Conservation (phyloP, 2,888 invertebrate genomes). For the Agrotis exclamationis region DNA sequence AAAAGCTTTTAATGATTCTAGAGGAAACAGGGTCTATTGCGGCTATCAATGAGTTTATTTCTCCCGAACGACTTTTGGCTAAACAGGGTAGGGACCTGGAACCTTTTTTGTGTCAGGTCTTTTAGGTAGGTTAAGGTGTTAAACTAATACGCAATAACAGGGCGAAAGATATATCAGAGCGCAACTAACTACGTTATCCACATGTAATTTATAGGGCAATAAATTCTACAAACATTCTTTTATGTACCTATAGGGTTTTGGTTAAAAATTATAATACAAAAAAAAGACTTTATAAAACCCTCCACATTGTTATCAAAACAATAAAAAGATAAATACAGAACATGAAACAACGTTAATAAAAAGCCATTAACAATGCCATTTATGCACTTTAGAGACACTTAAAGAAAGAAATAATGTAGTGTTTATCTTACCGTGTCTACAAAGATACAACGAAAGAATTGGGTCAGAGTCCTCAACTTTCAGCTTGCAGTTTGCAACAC, state of each 20-base stretch:
- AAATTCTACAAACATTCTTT: no score
- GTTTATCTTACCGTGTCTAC: constrained; percentile 53
- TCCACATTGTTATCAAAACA: neutral
- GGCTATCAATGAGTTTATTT: constrained; percentile 64
- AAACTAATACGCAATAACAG: no score
- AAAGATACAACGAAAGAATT: constrained; percentile 54
- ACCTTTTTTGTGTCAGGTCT: neutral
- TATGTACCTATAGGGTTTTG: no score
- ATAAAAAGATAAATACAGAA: neutral
- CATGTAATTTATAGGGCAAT: no score
- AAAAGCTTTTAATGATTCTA: constrained; percentile 66
- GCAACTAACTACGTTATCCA: no score
- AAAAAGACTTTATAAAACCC: no score
- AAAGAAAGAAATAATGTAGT: constrained; percentile 53
- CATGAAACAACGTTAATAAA: constrained; percentile 32
- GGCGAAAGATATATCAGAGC: no score
- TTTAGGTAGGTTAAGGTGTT: no score
- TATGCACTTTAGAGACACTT: constrained; percentile 30
- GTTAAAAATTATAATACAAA: no score
- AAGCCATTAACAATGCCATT: constrained; percentile 55
- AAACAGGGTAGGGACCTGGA: constrained; percentile 33
- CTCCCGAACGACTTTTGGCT: constrained; percentile 46
- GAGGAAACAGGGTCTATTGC: constrained; percentile 48
- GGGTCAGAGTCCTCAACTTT: constrained; percentile 58
- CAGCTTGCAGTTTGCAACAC: constrained; percentile 51